phyloP scores from a whole-genome alignment of 2,113 vertebrate species.

The Muntiacus muntjak region DNA sequence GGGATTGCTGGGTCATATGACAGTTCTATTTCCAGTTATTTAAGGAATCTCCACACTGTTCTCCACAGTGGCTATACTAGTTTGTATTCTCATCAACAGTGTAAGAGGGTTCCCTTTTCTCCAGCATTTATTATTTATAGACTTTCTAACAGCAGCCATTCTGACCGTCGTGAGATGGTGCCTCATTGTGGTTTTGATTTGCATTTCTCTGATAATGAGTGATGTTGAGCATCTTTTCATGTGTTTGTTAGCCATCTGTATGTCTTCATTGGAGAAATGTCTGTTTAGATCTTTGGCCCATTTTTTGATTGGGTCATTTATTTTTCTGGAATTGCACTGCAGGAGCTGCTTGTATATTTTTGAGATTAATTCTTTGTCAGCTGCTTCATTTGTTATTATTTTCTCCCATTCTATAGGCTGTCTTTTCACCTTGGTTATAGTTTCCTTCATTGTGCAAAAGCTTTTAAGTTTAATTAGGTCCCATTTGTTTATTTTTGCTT shows the following conservation, averaged over 20 bases:
- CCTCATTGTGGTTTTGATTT: background rate
- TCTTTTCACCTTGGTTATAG: background rate
- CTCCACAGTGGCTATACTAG: background rate
- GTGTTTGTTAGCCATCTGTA: background rate
- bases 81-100: background rate
- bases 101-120: background rate
- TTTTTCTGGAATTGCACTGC: background rate
- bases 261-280: background rate
- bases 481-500: background rate
- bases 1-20: background rate
- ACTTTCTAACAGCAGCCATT: background rate
- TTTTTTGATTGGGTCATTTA: background rate
- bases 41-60: background rate
- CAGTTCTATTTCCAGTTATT: background rate
- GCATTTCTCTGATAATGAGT: background rate
- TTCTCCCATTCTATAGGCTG: background rate
- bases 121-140: background rate
- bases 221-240: background rate
- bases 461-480: background rate
- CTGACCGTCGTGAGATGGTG: fast-evolving
- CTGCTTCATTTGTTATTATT: background rate
- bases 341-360: background rate
- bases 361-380: background rate
- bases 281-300: background rate
- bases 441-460: background rate